Conservation (phyloP, 2,797 vertebrate genomes). For the Sebastes matsubarae region DNA sequence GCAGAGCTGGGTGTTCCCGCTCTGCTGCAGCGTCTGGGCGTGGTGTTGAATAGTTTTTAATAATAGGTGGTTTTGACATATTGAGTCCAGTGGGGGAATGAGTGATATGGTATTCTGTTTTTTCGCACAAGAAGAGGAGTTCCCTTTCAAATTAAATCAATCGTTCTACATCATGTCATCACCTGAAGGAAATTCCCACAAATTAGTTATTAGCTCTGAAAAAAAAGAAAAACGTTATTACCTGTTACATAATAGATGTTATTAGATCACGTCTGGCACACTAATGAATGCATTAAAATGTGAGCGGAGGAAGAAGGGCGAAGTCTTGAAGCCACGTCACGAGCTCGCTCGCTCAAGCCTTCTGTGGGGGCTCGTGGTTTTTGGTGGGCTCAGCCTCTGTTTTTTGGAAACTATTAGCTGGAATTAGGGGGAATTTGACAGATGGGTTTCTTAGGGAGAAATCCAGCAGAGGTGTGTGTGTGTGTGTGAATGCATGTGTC, state of each 20-base stretch:
- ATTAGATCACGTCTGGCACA: conserved; percentile 57
- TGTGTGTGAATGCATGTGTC: conserved; percentile 14
- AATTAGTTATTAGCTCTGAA: conserved; percentile 25
- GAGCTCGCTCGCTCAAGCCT: neutral
- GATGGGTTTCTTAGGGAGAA: conserved; percentile 60
- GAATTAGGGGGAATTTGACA: conserved; percentile 66
- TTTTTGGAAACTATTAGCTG: conserved; percentile 70
- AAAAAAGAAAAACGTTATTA: conserved; percentile 29
- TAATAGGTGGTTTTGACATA: conserved; percentile 44
- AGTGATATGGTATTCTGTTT: conserved; percentile 31
- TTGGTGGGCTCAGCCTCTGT: conserved; percentile 37
- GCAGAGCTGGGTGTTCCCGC: conserved; percentile 32
- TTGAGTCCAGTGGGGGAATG: conserved; percentile 17
- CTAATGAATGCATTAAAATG: conserved; percentile 39
- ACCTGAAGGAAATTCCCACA: conserved; percentile 35
- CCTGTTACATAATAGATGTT: conserved; percentile 38
- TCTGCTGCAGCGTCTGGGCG: conserved; percentile 44
- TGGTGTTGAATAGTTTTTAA: conserved; percentile 46
- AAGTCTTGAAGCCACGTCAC: conserved; percentile 8
- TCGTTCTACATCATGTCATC: conserved; percentile 39
- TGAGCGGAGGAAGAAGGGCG: neutral
- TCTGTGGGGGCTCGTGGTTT: conserved; percentile 38
- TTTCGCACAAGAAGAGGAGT: conserved; percentile 16
- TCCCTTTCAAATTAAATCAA: conserved; percentile 54
- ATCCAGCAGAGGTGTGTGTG: conserved; percentile 46